phyloP scores from a whole-genome alignment of 2,888 invertebrate species.

The Rhaphigaster nebulosa region DNA sequence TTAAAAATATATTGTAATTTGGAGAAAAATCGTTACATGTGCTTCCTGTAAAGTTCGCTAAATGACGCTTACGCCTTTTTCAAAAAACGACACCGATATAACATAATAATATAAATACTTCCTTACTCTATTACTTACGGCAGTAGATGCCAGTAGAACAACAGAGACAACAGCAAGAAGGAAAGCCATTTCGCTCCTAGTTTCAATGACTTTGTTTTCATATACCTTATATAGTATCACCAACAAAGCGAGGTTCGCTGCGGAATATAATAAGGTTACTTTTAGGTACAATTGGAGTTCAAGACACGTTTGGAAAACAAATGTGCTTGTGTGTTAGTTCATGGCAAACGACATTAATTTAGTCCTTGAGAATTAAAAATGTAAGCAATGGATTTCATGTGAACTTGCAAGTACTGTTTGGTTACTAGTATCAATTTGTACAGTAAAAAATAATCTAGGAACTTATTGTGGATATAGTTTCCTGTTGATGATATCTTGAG shows the following conservation, averaged over 20 bases:
- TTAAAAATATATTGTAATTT: too few species aligned
- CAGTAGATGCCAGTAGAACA: background rate
- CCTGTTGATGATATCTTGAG: too few species aligned
- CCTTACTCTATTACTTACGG: background rate
- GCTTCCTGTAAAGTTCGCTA: too few species aligned
- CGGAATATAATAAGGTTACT: conserved; percentile 1
- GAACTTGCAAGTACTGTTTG: too few species aligned
- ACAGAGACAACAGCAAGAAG: background rate
- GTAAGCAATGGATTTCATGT: background rate
- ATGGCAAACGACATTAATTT: background rate
- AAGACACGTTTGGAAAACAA: background rate
- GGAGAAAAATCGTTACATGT: too few species aligned
- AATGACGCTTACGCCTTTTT: too few species aligned
- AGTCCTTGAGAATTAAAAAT: background rate
- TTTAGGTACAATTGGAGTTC: background rate
- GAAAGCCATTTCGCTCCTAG: background rate
- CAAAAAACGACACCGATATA: too few species aligned
- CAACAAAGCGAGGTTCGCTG: background rate
- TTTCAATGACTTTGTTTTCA: background rate
- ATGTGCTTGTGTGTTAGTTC: background rate
- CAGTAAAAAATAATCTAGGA: too few species aligned
- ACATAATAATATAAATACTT: background rate
- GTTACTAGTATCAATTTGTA: too few species aligned
- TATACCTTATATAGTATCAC: background rate
- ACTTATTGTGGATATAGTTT: too few species aligned